A percentile compares a stretch with the other conserved stretches of the same genome.
Evolutionary conservation across 2,888 invertebrate genomes (phyloP).

Genomic region (Lymantria dispar): DNA sequence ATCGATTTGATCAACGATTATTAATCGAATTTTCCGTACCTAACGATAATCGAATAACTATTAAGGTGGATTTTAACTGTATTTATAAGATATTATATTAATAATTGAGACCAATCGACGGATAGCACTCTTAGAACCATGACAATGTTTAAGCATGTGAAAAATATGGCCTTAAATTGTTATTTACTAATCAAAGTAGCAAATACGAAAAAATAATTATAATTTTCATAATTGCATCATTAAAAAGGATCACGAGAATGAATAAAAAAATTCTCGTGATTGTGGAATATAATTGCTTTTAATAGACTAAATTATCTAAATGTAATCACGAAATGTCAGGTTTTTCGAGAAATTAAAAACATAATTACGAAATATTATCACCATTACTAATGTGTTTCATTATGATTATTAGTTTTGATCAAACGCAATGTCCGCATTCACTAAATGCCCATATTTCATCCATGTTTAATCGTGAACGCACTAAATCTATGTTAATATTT

Average conservation of each 20-base stretch:
- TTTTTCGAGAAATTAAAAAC: conserved; percentile 21
- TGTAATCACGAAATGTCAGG: conserved; percentile 17
- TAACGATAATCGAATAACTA: conserved; percentile 36
- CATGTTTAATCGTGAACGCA: conserved; percentile 3
- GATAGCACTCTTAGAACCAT: too few relatives aligned
- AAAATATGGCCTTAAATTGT: too few relatives aligned
- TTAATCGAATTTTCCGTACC: conserved; percentile 53
- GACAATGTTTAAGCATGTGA: too few relatives aligned
- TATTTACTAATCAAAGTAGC: too few relatives aligned
- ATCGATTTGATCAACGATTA: conserved; percentile 54
- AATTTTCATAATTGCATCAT: too few relatives aligned
- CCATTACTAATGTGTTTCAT: conserved; percentile 8
- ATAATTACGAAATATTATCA: conserved; percentile 19
- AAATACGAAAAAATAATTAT: too few relatives aligned
- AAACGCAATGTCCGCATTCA: conserved; percentile 1
- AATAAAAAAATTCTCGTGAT: conserved; percentile 15
- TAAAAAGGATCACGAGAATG: conserved; percentile 1
- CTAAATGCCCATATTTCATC: conserved; percentile 6
- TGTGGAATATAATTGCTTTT: background rate
- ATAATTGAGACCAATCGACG: too few relatives aligned
- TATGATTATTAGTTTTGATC: conserved; percentile 13
- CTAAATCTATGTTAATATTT: conserved; percentile 1
- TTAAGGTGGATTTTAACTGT: conserved; percentile 22
- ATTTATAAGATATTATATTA: background rate
- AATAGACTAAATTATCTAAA: background rate